These are phyloP conservation scores for Drosophila navojoa DNA, from an alignment of 1,140 invertebrate genomes.

Conservation along the genomic window DNA sequence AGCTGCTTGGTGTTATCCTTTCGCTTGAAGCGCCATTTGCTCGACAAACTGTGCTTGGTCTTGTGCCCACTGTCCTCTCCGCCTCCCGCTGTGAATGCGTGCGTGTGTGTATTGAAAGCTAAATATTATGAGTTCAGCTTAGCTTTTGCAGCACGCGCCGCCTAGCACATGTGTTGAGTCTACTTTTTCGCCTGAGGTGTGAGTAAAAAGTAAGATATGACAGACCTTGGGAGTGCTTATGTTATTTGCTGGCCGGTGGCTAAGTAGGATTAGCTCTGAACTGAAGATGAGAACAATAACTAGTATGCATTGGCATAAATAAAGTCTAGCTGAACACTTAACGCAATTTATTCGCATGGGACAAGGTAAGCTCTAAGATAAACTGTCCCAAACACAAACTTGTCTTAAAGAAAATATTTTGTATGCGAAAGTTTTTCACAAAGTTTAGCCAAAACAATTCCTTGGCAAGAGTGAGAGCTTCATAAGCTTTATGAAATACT, in stretches of 20 bases:
- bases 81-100: not conserved
- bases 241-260: conserved; percentile 35
- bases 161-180: conserved; percentile 1
- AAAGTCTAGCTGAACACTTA: no score
- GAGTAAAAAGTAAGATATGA: conserved; percentile 16
- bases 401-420: no score
- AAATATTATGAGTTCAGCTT: conserved; percentile 61
- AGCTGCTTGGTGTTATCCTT: conserved; percentile 58
- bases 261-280: conserved; percentile 18
- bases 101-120: conserved; percentile 26
- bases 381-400: no score
- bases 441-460: not conserved
- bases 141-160: conserved; percentile 28
- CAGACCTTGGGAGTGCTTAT: conserved; percentile 10
- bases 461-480: not conserved
- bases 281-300: not conserved
- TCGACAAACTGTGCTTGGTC: conserved; percentile 46
- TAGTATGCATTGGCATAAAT: not conserved
- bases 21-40: conserved; percentile 45
- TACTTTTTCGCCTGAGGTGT: conserved; percentile 5
- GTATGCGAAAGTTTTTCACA: no score
- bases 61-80: not conserved
- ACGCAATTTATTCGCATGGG: no score
- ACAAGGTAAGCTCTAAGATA: no score
- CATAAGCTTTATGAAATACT: no score